phyloP scores from a whole-genome alignment of 2,888 invertebrate genomes.

The Philopedon plagiatum region DNA sequence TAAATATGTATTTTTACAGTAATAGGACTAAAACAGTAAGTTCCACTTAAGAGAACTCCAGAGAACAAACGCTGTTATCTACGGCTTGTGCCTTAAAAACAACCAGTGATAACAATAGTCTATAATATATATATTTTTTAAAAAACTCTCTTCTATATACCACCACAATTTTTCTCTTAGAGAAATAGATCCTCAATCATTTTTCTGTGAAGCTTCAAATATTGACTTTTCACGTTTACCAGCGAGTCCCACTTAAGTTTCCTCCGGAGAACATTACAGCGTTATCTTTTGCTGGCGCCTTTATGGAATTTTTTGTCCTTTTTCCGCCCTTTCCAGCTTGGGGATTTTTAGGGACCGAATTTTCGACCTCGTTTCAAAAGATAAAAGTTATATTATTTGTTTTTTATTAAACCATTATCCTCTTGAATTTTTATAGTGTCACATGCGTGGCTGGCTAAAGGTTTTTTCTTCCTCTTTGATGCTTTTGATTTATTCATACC shows the following conservation, averaged over 20 bases:
- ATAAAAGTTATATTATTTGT: slow-evolving; percentile 13
- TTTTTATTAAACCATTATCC: slow-evolving; percentile 2
- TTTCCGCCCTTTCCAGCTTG: background rate
- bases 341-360: slow-evolving; percentile 2
- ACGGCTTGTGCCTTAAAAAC: too few species aligned
- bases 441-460: background rate
- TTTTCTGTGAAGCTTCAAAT: background rate
- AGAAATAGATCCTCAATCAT: background rate
- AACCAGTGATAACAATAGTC: background rate
- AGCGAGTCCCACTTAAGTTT: background rate
- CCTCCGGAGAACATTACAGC: background rate
- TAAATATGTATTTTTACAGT: too few species aligned
- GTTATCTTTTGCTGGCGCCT: background rate
- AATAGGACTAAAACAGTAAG: too few species aligned
- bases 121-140: background rate
- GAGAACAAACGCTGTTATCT: too few species aligned
- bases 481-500: background rate
- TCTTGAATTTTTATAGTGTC: background rate
- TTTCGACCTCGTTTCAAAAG: background rate
- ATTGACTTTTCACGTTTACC: slow-evolving; percentile 3
- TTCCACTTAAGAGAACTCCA: too few species aligned
- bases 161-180: background rate
- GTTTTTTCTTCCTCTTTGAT: background rate
- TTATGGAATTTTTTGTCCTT: background rate
- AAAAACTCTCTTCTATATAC: background rate